phyloP scores from a whole-genome alignment of 1,140 invertebrate species.

The Chrysopa pallens region DNA sequence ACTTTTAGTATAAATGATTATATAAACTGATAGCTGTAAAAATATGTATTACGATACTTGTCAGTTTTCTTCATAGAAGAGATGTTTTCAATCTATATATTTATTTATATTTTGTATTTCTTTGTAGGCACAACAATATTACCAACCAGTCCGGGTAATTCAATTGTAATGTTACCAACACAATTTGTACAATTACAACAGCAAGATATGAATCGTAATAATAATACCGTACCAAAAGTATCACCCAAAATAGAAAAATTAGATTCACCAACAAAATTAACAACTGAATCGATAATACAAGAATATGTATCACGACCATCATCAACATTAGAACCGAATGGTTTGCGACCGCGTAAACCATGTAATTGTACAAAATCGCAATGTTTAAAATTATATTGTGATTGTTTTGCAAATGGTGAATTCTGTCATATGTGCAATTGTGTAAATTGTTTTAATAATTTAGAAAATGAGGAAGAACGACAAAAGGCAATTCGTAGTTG shows the following conservation, averaged over 20 bases:
- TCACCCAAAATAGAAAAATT: neutral
- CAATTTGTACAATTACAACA: conserved; percentile 32
- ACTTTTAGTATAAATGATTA: no score
- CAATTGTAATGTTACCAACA: conserved; percentile 32
- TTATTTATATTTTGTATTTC: conserved; percentile 29
- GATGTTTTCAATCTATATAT: no score
- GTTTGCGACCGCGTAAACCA: conserved; percentile 69
- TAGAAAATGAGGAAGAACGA: conserved; percentile 88
- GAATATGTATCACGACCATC: neutral
- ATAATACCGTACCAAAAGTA: neutral
- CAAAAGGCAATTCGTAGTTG: conserved; percentile 85
- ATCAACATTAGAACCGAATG: conserved; percentile 24
- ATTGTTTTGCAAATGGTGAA: conserved; percentile 99
- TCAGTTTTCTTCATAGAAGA: no score
- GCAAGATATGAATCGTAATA: neutral
- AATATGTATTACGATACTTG: no score
- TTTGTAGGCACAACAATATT: conserved; percentile 18
- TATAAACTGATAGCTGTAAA: no score
- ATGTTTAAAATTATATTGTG: conserved; percentile 97
- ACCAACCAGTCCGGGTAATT: no score
- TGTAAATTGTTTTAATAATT: conserved; percentile 93
- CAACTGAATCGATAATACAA: conserved; percentile 3
- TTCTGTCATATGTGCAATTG: conserved; percentile 98
- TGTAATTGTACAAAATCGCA: conserved; percentile 99
- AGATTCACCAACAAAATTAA: neutral